These are phyloP conservation scores for Numenius arquata DNA, from an alignment of 2,113 vertebrate species.

Conservation along the genomic window DNA sequence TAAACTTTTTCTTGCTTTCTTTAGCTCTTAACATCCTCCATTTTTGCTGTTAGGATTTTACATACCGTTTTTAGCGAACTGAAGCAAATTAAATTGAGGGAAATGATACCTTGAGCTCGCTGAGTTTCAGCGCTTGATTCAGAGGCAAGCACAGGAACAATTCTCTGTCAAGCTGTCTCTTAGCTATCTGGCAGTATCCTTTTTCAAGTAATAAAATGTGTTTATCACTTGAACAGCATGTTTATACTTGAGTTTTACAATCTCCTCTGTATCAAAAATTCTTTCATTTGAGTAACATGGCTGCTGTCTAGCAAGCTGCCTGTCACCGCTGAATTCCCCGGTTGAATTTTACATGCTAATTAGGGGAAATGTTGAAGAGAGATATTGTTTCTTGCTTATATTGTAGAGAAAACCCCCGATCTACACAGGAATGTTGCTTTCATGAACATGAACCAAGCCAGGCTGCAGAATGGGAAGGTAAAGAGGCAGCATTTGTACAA, in stretches of 20 bases:
- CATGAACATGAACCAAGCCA: background rate
- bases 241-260: constrained; percentile 15
- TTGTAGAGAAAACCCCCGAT: background rate
- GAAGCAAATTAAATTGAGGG: background rate
- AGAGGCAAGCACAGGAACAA: background rate
- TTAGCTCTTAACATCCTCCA: constrained; percentile 12
- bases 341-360: background rate
- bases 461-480: background rate
- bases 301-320: constrained; percentile 42
- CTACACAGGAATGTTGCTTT: background rate
- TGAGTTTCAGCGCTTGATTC: background rate
- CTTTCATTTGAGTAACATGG: background rate
- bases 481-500: background rate
- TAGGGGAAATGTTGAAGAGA: background rate
- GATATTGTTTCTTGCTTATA: background rate
- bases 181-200: background rate
- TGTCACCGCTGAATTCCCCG: background rate
- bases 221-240: constrained; percentile 12
- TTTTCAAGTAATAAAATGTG: background rate
- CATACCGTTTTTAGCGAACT: background rate
- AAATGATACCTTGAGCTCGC: background rate
- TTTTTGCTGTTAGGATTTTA: constrained; percentile 11
- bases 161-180: constrained; percentile 26
- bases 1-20: constrained; percentile 24
- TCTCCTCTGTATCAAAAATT: background rate